Evolutionary conservation across 2,113 vertebrate species (phyloP), one percentile per base, ranked within the genome.

Genomic region (Muntiacus muntjak): DNA sequence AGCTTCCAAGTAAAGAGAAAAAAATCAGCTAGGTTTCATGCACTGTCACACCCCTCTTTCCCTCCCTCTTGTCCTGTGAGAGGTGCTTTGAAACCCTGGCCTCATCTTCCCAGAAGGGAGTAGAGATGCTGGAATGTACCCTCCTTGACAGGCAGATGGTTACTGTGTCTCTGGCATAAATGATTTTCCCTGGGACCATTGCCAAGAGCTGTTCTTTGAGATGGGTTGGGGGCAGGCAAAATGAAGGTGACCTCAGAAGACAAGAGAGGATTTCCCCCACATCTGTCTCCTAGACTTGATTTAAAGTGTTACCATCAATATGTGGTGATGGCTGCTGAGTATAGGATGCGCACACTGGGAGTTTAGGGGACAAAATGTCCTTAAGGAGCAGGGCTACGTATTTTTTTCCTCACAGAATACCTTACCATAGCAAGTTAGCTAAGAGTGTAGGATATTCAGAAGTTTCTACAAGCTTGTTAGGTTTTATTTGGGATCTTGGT

Each of bases 401-500:
- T 84, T 57, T 64, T 55, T 64, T 30, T 8, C 0, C 23, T 3
- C 10, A 15, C 23, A 3, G 7, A 91, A 43, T 83, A 50, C 36
- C 23, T 15, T 36, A 62, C 52, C 30, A 28, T 10, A 57, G 67
- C 28, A n/a, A 3, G 10, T 55, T 78, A 76, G 19, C 19, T 19
- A 79, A 45, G 54, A 54, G 43, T 15, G 10, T 74, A 21, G 17
- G 11, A 10, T 78, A 40, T 60, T 89, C 19, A 55, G n/a, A 89
- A 43, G 43, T 89, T 57, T 78, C 79, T 30, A 79, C 23, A 82
- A 55, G 47, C 21, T 81, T 94, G 64, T 52, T 82, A 33, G 87
- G 15, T 83, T 94, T 98, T 88, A 45, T 62, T 55, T 87, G 85
- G 55, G 16, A 55, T 92, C 57, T 92, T 64, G 33, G 40, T 78